Conservation (phyloP, 1,140 invertebrate genomes). For the Drosophila repleta region DNA sequence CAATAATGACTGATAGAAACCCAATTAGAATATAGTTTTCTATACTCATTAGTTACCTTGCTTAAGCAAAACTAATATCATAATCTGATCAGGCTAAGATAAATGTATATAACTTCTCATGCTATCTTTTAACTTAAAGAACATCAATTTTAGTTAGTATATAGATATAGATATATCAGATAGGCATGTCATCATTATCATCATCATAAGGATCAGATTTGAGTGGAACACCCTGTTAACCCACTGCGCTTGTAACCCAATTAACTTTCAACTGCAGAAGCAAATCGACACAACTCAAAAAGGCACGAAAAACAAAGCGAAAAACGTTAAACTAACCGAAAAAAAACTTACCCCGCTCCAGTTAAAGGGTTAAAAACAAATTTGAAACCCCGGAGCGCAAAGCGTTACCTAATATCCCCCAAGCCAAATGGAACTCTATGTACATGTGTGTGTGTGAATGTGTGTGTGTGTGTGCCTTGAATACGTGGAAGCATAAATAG, state of each 20-base stretch:
- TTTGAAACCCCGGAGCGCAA: constrained; percentile 62
- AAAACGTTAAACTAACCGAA: neutral
- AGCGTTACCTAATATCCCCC: constrained; percentile 66
- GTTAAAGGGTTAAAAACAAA: constrained; percentile 48
- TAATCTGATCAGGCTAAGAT: too few species aligned
- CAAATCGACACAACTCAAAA: constrained; percentile 1
- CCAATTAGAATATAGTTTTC: too few species aligned
- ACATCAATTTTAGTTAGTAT: too few species aligned
- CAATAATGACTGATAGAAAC: too few species aligned
- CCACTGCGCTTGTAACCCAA: constrained; percentile 71
- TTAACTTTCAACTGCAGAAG: constrained; percentile 68
- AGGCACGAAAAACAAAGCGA: constrained; percentile 2
- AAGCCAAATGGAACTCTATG: constrained; percentile 12
- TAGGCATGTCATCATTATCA: too few species aligned
- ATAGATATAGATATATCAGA: too few species aligned
- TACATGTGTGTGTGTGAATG: constrained; percentile 16
- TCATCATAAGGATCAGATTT: too few species aligned
- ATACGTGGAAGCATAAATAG: constrained; percentile 82
- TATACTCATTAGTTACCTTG: too few species aligned
- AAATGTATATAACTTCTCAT: too few species aligned
- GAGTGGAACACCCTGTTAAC: constrained; percentile 59
- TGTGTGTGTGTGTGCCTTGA: constrained; percentile 28
- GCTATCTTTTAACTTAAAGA: too few species aligned
- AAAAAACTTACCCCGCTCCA: constrained; percentile 57
- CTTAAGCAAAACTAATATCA: too few species aligned